Evolutionary conservation across 2,113 vertebrate genomes (phyloP).

Genomic region (Loxodonta africana): DNA sequence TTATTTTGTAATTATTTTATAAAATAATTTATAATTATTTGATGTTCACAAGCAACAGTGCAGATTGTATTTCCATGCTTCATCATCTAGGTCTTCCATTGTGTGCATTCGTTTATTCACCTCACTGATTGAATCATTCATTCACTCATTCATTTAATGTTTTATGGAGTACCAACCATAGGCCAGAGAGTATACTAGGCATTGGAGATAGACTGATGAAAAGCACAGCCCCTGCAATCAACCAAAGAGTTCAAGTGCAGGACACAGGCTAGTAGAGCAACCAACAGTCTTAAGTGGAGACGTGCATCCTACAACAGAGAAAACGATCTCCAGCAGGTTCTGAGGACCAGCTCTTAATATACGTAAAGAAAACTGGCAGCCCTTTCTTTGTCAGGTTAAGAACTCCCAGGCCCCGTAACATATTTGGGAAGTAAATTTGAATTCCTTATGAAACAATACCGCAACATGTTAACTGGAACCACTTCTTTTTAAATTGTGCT

Average conservation of each 20-base stretch:
- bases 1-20: neutral
- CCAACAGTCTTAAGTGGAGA: no score
- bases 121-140: neutral
- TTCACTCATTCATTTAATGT: slow-evolving; percentile 19
- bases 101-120: slow-evolving; percentile 16
- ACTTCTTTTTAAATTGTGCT: no score
- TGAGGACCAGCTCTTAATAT: neutral
- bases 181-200: neutral
- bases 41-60: neutral
- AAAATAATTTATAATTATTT: slow-evolving; percentile 11
- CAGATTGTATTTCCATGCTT: slow-evolving; percentile 5
- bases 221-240: neutral
- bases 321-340: neutral
- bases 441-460: slow-evolving; percentile 21
- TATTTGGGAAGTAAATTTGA: slow-evolving; percentile 27
- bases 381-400: slow-evolving; percentile 1
- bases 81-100: neutral
- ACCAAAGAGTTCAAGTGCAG: neutral
- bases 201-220: neutral
- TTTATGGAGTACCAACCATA: neutral
- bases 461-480: neutral
- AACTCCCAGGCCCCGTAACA: neutral
- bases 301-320: neutral
- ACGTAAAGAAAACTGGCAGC: neutral
- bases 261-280: neutral